Percentiles rank a stretch among this genome's conserved stretches.
Conservation (phyloP, 1,140 invertebrate genomes). For the Ericerus pela region DNA sequence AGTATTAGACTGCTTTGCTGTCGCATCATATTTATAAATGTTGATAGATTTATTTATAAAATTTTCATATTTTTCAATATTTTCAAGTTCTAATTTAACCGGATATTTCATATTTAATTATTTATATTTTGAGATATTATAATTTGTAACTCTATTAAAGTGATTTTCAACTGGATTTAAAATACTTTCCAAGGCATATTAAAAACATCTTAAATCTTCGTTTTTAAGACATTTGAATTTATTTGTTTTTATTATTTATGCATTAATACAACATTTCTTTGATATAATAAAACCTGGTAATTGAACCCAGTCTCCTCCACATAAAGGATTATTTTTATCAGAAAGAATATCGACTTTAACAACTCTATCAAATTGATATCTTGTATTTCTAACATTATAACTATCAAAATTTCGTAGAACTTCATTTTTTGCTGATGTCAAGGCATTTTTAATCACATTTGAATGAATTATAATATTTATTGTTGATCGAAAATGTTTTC, state of each 20-base stretch:
- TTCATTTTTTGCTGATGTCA: neutral
- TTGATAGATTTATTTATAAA: neutral
- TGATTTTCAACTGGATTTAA: no score
- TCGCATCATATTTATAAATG: neutral
- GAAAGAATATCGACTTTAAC: no score
- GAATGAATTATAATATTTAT: neutral
- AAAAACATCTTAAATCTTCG: neutral
- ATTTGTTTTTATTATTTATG: no score
- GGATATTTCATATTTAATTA: neutral
- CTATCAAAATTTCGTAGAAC: neutral
- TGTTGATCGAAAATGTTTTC: no score
- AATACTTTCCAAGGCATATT: no score
- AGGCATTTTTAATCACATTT: neutral
- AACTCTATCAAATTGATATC: neutral
- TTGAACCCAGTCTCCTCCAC: neutral
- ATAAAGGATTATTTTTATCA: neutral
- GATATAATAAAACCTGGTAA: no score
- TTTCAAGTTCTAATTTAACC: no score
- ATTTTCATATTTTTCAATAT: neutral
- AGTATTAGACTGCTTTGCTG: neutral
- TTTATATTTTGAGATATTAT: no score
- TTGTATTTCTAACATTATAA: neutral
- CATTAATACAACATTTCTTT: no score
- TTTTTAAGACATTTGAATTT: neutral
- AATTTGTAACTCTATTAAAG: no score